phyloP scores from a whole-genome alignment of 2,113 vertebrate species.

The Forbesichthys papilliferus region DNA sequence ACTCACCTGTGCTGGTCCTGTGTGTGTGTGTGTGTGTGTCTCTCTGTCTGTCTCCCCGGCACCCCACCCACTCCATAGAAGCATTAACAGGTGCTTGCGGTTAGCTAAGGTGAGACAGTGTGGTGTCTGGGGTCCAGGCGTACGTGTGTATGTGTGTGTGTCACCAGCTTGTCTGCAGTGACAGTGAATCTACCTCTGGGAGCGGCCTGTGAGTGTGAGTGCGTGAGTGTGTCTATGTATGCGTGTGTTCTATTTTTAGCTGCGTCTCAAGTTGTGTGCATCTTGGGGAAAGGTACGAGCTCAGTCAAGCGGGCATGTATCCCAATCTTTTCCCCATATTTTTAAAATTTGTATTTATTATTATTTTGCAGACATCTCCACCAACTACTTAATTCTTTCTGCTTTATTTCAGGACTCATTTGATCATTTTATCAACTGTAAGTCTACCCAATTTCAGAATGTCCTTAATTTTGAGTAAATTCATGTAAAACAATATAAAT shows the following conservation, averaged over 20 bases:
- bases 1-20: too few relatives aligned
- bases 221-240: background rate
- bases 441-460: too few relatives aligned
- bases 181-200: constrained; percentile 58
- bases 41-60: constrained; percentile 14
- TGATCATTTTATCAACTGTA: too few relatives aligned
- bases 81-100: constrained; percentile 36
- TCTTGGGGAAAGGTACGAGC: constrained; percentile 65
- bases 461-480: too few relatives aligned
- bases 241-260: constrained; percentile 61
- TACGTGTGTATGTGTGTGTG: constrained; percentile 37
- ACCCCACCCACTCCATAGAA: constrained; percentile 11
- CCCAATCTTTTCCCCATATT: constrained; percentile 4
- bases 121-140: constrained; percentile 37
- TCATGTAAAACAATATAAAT: too few relatives aligned
- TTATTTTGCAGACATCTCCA: too few relatives aligned
- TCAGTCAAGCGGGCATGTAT: constrained; percentile 57
- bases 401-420: too few relatives aligned
- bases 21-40: background rate
- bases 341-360: too few relatives aligned
- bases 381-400: too few relatives aligned
- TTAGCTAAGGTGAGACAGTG: constrained; percentile 47
- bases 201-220: constrained; percentile 24
- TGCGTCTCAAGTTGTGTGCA: constrained; percentile 61
- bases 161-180: constrained; percentile 45